A percentile compares a stretch with the other conserved stretches of the same genome.
These are phyloP conservation scores for Ceratotherium simum DNA, from an alignment of 2,113 vertebrate species.

Conservation along the genomic window DNA sequence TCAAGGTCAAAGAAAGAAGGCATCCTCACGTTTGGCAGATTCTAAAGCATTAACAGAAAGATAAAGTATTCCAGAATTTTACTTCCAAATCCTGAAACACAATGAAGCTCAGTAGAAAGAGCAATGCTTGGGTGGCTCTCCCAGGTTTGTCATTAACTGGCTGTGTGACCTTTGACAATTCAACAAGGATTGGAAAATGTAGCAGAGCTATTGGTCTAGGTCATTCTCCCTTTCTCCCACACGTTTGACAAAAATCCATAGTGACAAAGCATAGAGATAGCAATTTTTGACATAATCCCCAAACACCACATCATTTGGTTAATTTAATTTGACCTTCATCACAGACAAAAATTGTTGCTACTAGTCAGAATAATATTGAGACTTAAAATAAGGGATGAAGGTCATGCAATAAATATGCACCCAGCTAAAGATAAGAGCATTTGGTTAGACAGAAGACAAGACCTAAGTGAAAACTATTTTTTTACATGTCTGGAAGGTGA, in stretches of 20 bases:
- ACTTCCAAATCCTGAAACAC: slow-evolving; percentile 10
- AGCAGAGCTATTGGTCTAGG: background rate
- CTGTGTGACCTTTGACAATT: background rate
- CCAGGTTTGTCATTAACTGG: background rate
- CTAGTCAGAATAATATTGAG: background rate
- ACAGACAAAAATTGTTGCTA: background rate
- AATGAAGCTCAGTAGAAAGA: background rate
- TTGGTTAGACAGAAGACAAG: background rate
- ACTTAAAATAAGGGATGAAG: background rate
- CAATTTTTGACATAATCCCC: slow-evolving; percentile 40
- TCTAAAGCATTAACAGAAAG: background rate
- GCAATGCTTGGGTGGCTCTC: background rate
- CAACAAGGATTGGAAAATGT: background rate
- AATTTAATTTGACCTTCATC: slow-evolving; percentile 64
- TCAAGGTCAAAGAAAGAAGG: background rate
- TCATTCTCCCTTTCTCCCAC: background rate
- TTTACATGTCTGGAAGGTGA: background rate
- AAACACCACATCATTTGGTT: slow-evolving; percentile 11
- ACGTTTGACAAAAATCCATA: slow-evolving; percentile 53
- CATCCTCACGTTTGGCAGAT: background rate
- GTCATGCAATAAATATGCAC: background rate
- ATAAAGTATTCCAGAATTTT: background rate
- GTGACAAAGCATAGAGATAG: slow-evolving; percentile 49
- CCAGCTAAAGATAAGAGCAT: background rate
- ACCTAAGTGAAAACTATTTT: background rate